These are phyloP conservation scores for Helogale parvula DNA, from an alignment of 2,113 vertebrate genomes.

Conservation along the genomic window DNA sequence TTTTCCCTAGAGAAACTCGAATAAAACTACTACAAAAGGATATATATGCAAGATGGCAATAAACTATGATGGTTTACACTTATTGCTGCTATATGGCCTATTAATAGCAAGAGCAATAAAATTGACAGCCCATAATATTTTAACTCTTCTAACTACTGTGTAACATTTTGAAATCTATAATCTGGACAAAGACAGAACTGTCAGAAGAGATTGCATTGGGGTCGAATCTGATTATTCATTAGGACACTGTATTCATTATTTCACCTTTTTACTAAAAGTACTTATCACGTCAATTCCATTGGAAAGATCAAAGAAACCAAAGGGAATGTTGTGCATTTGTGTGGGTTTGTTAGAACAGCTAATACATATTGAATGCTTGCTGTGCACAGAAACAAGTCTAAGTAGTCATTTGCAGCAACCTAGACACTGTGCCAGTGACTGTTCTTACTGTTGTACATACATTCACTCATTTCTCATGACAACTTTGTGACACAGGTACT, in stretches of 20 bases:
- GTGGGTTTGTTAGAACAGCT: not conserved
- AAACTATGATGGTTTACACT: not conserved
- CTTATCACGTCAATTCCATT: not conserved
- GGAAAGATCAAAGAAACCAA: constrained; percentile 22
- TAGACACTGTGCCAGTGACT: not conserved
- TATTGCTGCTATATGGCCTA: not conserved
- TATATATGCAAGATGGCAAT: not conserved
- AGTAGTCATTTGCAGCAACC: not conserved
- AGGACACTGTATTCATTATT: not conserved
- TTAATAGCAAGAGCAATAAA: not conserved
- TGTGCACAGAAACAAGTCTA: not conserved
- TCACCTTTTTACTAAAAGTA: not conserved
- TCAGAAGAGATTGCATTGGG: not conserved
- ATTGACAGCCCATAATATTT: not conserved
- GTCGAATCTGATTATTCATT: not conserved
- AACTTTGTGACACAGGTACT: not conserved
- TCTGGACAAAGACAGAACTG: not conserved
- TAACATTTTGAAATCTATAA: constrained; percentile 30
- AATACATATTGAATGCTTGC: not conserved
- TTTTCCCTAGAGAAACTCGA: constrained; percentile 34
- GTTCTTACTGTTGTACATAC: not conserved
- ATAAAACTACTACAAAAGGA: not conserved
- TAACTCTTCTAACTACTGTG: not conserved
- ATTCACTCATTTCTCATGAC: not conserved
- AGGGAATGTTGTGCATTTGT: not conserved